phyloP scores from a whole-genome alignment of 2,888 invertebrate species.

The Ectemnius lituratus region DNA sequence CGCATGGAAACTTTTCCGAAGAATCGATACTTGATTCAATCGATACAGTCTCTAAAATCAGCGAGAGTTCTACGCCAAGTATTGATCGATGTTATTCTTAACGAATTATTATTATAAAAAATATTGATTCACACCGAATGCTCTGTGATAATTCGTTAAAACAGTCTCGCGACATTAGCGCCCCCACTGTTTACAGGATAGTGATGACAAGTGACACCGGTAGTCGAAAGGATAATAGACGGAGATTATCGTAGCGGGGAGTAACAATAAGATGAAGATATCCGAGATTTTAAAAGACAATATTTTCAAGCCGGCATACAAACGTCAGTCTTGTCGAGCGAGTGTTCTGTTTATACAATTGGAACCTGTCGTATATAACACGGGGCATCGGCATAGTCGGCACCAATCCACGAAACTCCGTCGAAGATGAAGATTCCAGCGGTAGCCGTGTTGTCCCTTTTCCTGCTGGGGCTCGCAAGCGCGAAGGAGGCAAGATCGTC shows the following conservation, averaged over 20 bases:
- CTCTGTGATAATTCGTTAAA: background rate
- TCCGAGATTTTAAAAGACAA: slow-evolving; percentile 20
- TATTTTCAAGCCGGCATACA: slow-evolving; percentile 13
- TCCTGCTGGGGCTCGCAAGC: slow-evolving; percentile 41
- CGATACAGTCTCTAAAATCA: too few relatives aligned
- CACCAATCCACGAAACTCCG: slow-evolving; percentile 49
- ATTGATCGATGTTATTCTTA: background rate
- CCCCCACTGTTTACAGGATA: background rate
- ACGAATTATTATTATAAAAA: slow-evolving; percentile 7
- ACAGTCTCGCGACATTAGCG: background rate
- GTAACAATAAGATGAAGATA: slow-evolving; percentile 11
- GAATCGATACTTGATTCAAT: too few relatives aligned
- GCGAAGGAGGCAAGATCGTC: background rate
- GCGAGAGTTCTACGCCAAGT: background rate
- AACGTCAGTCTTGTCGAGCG: slow-evolving; percentile 5
- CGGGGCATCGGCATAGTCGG: slow-evolving; percentile 1
- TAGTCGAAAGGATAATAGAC: slow-evolving; percentile 2
- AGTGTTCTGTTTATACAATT: slow-evolving; percentile 41
- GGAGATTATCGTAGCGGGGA: background rate
- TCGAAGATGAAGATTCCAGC: slow-evolving; percentile 54
- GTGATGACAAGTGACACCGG: slow-evolving; percentile 19
- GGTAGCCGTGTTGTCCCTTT: slow-evolving; percentile 38
- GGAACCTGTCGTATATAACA: slow-evolving; percentile 41
- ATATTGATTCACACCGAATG: background rate
- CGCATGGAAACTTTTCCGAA: too few relatives aligned